Conservation (phyloP, 2,113 vertebrate genomes). For the Hippocampus mohnikei region DNA sequence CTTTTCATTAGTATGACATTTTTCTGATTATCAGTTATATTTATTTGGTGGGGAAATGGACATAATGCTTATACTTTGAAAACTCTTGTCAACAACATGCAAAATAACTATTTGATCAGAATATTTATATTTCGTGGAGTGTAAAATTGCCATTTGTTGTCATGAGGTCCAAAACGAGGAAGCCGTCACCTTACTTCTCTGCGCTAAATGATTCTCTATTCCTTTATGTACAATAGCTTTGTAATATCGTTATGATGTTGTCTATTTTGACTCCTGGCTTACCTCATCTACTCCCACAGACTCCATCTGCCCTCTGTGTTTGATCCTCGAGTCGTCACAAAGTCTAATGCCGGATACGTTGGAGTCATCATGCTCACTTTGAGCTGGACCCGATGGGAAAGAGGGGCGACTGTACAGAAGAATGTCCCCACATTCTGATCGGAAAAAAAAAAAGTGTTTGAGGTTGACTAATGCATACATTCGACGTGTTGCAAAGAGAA, state of each 20-base stretch:
- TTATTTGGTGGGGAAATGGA: too few relatives aligned
- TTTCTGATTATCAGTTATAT: neutral
- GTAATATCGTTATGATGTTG: neutral
- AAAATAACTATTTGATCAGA: too few relatives aligned
- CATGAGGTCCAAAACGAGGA: too few relatives aligned
- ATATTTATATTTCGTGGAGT: too few relatives aligned
- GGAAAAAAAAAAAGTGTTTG: neutral
- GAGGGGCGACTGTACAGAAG: slow-evolving; percentile 86
- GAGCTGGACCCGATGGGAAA: slow-evolving; percentile 84
- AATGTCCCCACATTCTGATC: slow-evolving; percentile 79
- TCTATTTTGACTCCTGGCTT: neutral
- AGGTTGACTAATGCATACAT: neutral
- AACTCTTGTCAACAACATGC: too few relatives aligned
- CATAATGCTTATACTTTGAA: too few relatives aligned
- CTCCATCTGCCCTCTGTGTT: slow-evolving; percentile 74
- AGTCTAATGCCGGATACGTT: slow-evolving; percentile 85
- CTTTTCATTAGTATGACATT: neutral
- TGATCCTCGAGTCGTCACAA: slow-evolving; percentile 81
- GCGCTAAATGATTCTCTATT: neutral
- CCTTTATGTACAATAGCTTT: too few relatives aligned
- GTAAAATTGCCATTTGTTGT: too few relatives aligned
- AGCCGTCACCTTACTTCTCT: neutral
- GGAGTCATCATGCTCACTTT: slow-evolving; percentile 75
- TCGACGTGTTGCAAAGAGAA: neutral
- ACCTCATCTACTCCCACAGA: slow-evolving; percentile 66